These are phyloP conservation scores for Pseudorhombus dupliciocellatus DNA, from an alignment of 2,113 vertebrate species.

Conservation along the genomic window DNA sequence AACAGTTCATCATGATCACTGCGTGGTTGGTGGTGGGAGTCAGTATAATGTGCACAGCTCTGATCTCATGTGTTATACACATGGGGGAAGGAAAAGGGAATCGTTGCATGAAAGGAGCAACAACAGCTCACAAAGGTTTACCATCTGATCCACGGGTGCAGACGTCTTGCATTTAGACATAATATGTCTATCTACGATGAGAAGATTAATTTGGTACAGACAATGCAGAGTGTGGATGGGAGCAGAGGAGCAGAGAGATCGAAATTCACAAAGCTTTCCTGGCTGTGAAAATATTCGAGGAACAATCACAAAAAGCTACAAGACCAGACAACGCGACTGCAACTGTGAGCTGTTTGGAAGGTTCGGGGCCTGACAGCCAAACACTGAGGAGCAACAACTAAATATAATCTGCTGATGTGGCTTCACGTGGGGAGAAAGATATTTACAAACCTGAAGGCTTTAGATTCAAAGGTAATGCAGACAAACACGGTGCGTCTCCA, in stretches of 20 bases:
- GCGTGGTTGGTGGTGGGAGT: no score
- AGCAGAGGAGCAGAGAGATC: slow-evolving; percentile 26
- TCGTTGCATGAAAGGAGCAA: neutral
- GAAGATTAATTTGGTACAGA: no score
- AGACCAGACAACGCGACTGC: slow-evolving; percentile 3
- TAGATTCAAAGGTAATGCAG: slow-evolving; percentile 53
- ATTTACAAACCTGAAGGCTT: slow-evolving; percentile 25
- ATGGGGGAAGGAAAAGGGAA: neutral
- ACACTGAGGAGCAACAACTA: slow-evolving; percentile 30
- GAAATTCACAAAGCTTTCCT: neutral
- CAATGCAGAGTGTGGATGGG: neutral
- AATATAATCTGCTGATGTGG: slow-evolving; percentile 29
- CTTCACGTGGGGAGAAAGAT: slow-evolving; percentile 17
- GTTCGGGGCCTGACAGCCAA: slow-evolving; percentile 21
- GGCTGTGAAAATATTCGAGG: neutral
- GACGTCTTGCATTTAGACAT: neutral
- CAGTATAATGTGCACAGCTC: no score
- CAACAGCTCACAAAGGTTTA: slow-evolving; percentile 20
- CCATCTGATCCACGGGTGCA: slow-evolving; percentile 22
- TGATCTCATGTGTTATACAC: no score
- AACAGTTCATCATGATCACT: no score
- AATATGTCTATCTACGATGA: neutral
- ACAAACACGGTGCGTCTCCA: slow-evolving; percentile 54
- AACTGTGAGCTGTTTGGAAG: slow-evolving; percentile 19
- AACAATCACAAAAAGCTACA: neutral